These are phyloP conservation scores for Brachyptera risi DNA, from an alignment of 2,888 invertebrate species.

Conservation along the genomic window DNA sequence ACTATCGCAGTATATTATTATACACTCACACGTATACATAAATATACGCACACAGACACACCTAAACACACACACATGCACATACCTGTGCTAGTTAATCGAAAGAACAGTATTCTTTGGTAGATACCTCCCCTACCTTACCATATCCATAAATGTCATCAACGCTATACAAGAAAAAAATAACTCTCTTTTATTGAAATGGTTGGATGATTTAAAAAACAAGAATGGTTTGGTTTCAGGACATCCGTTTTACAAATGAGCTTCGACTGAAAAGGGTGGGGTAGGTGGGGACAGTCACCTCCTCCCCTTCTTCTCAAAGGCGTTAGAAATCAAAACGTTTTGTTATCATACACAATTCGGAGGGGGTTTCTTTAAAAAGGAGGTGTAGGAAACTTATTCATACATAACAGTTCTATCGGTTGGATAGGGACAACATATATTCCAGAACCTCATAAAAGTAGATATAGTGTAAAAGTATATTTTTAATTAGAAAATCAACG, in stretches of 20 bases:
- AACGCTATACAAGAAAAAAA: not conserved
- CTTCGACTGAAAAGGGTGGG: not conserved
- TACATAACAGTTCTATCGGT: not conserved
- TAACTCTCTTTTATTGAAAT: constrained; percentile 3
- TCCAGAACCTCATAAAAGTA: not conserved
- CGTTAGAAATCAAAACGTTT: not conserved
- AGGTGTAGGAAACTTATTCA: not conserved
- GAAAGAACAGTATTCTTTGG: too few species aligned
- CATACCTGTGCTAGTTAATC: constrained; percentile 7
- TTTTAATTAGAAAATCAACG: too few species aligned
- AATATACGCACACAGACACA: not conserved
- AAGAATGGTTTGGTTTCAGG: not conserved
- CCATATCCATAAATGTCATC: not conserved
- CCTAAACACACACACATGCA: too few species aligned
- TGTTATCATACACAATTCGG: not conserved
- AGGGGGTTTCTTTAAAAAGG: constrained; percentile 5
- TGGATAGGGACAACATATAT: not conserved
- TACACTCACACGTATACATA: not conserved
- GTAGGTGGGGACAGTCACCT: not conserved
- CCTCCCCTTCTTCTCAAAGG: not conserved
- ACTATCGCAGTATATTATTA: too few species aligned
- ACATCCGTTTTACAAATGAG: constrained; percentile 4
- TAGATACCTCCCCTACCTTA: too few species aligned
- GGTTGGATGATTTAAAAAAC: constrained; percentile 3
- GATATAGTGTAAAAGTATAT: not conserved